Evolutionary conservation across 2,113 vertebrate genomes (phyloP), one percentile per base, ranked within the genome.

Genomic region (Ovis canadensis): DNA sequence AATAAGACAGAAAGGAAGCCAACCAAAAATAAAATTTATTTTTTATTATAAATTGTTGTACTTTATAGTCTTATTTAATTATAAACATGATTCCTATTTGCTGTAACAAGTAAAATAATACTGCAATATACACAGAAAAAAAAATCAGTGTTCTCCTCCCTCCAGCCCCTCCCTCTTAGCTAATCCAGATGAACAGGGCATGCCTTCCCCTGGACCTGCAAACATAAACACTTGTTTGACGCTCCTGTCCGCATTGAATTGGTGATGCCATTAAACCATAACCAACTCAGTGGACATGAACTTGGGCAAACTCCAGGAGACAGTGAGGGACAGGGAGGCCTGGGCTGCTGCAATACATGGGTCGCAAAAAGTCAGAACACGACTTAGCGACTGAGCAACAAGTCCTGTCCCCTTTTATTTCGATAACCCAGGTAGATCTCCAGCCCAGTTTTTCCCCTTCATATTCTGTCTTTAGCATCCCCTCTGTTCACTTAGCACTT

Each of bases 211-310:
- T 1, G 10, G 33, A 14, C 88, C 82, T 52, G 31, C 40, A 23
- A 6, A 7, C 29, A 0, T 0, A 15, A 12, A 23, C 2, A 2
- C n/a, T 1, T 9, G 17, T 0, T 0, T 6, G 60, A 48, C 0
- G 0, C 33, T 54, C 50, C 19, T 29, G 1, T 15, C 29, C 43
- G 6, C 59, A 14, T 3, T 77, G 21, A 43, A 74, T 74, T 1
- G 3, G 71, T 74, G 36, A 74, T 74, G 71, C 36, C 36, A 7
- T 43, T 40, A 23, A 74, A 25, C 36, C 11, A 74, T 74, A 6
- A 43, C 36, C 71, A 74, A 43, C 21, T 77, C 71, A 43, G 23
- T 27, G 40, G 71, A 77, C 40, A 27, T 43, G 71, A 43, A 77
- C 12, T 4, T 77, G 71, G 23, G 23, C 71, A 77, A 43, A 77